Evolutionary conservation across 2,888 invertebrate genomes (phyloP).

Genomic region (Meteorus cinctellus): DNA sequence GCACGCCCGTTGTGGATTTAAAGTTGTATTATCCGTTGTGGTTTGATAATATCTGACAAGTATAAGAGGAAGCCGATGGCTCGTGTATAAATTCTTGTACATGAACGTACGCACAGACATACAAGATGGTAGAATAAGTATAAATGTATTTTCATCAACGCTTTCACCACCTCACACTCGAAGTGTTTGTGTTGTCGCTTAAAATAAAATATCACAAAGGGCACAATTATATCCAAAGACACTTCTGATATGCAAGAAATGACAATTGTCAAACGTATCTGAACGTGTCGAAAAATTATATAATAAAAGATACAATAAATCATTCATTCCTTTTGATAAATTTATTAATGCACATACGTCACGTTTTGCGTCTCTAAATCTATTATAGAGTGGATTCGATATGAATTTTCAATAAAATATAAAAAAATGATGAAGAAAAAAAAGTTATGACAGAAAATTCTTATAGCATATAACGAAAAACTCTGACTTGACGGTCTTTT

Average conservation of each 20-base stretch:
- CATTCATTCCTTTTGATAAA: slow-evolving; percentile 5
- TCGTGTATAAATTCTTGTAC: slow-evolving; percentile 39
- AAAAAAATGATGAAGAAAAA: neutral
- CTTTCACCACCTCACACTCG: neutral
- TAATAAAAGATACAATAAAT: neutral
- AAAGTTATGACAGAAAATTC: slow-evolving; percentile 7
- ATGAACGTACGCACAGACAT: neutral
- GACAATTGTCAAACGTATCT: neutral
- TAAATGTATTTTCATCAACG: neutral
- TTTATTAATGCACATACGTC: neutral
- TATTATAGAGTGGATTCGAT: neutral
- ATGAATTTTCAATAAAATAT: neutral
- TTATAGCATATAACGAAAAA: neutral
- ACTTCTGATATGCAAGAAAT: neutral
- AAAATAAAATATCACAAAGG: slow-evolving; percentile 14
- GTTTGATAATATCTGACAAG: slow-evolving; percentile 53
- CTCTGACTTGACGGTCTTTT: slow-evolving; percentile 23
- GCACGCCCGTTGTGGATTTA: slow-evolving; percentile 42
- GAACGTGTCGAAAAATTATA: neutral
- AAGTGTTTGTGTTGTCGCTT: slow-evolving; percentile 9
- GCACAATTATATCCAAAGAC: neutral
- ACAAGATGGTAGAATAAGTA: neutral
- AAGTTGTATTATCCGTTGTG: slow-evolving; percentile 49
- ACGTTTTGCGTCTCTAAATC: neutral
- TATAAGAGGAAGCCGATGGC: slow-evolving; percentile 53